Percentiles rank a stretch among this genome's conserved stretches.
Evolutionary conservation across 2,888 invertebrate species (phyloP).

Genomic region (Nomada hirtipes): DNA sequence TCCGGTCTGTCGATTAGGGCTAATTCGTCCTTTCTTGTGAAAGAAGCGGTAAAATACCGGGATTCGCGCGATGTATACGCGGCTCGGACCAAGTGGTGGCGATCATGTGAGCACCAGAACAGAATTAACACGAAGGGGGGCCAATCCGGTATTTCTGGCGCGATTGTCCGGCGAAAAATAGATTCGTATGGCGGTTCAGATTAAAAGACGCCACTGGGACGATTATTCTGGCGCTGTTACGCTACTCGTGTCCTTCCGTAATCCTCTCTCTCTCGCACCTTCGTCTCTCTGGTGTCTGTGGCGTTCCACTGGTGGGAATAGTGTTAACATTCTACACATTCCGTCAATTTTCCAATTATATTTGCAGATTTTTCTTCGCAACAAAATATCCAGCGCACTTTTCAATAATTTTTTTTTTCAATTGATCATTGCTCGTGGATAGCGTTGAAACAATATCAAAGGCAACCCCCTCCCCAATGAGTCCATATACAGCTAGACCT

Average conservation of each 20-base stretch:
- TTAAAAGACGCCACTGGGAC: slow-evolving; percentile 80
- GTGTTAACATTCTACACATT: background rate
- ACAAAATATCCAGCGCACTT: no score
- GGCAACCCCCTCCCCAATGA: background rate
- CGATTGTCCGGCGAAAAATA: slow-evolving; percentile 84
- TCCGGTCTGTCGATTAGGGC: background rate
- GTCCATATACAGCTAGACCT: no score
- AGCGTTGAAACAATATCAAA: background rate
- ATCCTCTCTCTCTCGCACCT: slow-evolving; percentile 61
- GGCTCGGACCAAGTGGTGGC: slow-evolving; percentile 62
- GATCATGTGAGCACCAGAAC: slow-evolving; percentile 79
- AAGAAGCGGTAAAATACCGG: slow-evolving; percentile 41
- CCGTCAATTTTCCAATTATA: background rate
- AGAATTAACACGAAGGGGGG: slow-evolving; percentile 80
- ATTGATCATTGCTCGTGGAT: no score
- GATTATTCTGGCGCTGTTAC: slow-evolving; percentile 76
- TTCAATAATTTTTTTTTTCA: no score
- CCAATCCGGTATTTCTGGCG: slow-evolving; percentile 82
- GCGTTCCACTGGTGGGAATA: slow-evolving; percentile 2
- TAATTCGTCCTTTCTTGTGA: slow-evolving; percentile 31
- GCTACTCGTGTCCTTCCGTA: slow-evolving; percentile 74
- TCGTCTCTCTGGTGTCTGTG: background rate
- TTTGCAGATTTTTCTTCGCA: background rate
- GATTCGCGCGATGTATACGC: slow-evolving; percentile 53
- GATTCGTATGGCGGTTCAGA: slow-evolving; percentile 79